These are phyloP conservation scores for Thereva nobilitata DNA, from an alignment of 2,888 invertebrate species.

Conservation along the genomic window DNA sequence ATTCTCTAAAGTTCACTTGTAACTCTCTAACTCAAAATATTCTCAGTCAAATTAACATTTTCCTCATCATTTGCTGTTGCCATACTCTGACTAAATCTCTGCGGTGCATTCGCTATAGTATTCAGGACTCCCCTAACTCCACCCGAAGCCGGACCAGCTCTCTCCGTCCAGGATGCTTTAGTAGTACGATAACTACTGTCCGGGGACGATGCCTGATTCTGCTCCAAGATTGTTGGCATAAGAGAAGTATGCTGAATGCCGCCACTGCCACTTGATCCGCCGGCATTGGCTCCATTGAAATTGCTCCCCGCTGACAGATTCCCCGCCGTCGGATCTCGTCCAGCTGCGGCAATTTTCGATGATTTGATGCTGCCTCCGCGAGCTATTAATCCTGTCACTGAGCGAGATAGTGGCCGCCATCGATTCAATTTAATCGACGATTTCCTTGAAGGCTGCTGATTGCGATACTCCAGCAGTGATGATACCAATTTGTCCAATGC, in stretches of 20 bases:
- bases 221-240: slow-evolving; percentile 58
- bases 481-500: slow-evolving; percentile 68
- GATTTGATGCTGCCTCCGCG: slow-evolving; percentile 33
- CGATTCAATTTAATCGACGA: slow-evolving; percentile 53
- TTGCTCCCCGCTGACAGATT: slow-evolving; percentile 40
- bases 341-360: slow-evolving; percentile 26
- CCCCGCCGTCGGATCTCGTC: slow-evolving; percentile 37
- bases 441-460: slow-evolving; percentile 37
- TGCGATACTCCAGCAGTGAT: slow-evolving; percentile 62
- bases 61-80: slow-evolving; percentile 49
- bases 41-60: slow-evolving; percentile 53
- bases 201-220: slow-evolving; percentile 41
- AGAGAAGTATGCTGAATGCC: slow-evolving; percentile 46
- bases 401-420: slow-evolving; percentile 56
- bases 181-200: slow-evolving; percentile 45
- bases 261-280: slow-evolving; percentile 33
- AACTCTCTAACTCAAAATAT: slow-evolving; percentile 45
- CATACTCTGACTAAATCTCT: slow-evolving; percentile 47
- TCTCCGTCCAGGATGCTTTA: slow-evolving; percentile 33
- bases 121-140: slow-evolving; percentile 52
- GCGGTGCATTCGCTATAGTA: slow-evolving; percentile 49
- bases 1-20: slow-evolving; percentile 9
- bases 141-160: slow-evolving; percentile 30
- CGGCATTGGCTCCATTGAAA: slow-evolving; percentile 36
- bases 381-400: slow-evolving; percentile 50